Evolutionary conservation across 2,797 vertebrate species (phyloP).

Genomic region (Graptemys geographica): DNA sequence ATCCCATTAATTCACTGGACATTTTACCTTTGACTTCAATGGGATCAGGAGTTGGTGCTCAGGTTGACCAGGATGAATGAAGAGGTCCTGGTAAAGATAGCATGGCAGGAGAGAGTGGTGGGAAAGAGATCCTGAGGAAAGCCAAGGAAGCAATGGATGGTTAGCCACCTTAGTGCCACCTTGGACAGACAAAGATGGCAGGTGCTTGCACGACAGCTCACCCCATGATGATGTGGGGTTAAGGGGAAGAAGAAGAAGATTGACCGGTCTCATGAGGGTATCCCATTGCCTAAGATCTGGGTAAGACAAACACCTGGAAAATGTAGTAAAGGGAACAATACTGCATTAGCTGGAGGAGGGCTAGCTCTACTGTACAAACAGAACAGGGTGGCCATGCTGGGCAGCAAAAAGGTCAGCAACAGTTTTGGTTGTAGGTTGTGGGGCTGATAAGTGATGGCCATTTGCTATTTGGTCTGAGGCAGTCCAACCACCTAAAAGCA

Average conservation of each 20-base stretch:
- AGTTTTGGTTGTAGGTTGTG: neutral
- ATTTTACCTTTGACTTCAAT: neutral
- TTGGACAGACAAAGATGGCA: neutral
- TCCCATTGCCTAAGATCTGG: accelerated
- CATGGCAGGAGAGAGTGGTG: neutral
- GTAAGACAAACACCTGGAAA: neutral
- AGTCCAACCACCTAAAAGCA: neutral
- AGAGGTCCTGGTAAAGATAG: neutral
- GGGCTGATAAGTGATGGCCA: neutral
- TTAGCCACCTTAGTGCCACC: neutral
- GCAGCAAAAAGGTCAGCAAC: accelerated
- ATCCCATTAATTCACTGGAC: neutral
- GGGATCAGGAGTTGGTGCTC: neutral
- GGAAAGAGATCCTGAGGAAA: neutral
- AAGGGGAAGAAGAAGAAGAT: neutral
- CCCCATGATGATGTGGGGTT: neutral
- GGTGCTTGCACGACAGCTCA: neutral
- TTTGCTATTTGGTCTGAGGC: neutral
- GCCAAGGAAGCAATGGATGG: neutral
- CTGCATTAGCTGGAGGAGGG: neutral
- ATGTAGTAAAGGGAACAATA: neutral
- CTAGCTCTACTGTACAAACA: neutral
- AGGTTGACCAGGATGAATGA: neutral
- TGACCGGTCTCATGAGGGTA: neutral
- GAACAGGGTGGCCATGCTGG: neutral